Evolutionary conservation across 2,113 vertebrate genomes (phyloP).

Genomic region (Cinclus cinclus): DNA sequence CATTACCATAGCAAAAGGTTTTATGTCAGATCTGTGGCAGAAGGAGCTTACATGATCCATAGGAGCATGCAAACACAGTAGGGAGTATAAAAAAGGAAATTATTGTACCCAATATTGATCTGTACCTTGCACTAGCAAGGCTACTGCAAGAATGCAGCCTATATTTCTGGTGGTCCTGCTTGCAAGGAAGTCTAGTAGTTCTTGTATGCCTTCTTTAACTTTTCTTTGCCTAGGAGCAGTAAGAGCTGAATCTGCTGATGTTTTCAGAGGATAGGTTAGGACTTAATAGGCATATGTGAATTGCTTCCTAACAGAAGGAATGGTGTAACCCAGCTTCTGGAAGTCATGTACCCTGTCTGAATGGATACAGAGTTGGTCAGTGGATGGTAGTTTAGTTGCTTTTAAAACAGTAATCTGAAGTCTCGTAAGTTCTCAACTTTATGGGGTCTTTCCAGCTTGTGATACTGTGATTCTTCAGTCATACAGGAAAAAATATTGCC

Average conservation of each 20-base stretch:
- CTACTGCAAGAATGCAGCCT: background rate
- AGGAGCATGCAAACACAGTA: rapidly evolving
- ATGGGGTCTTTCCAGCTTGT: background rate
- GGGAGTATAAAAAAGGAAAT: background rate
- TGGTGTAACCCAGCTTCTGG: background rate
- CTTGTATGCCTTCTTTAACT: background rate
- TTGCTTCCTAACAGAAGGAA: background rate
- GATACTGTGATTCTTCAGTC: background rate
- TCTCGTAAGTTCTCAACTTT: background rate
- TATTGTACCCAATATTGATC: background rate
- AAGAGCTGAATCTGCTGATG: background rate
- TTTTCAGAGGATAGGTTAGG: background rate
- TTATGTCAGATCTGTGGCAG: background rate
- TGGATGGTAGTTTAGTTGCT: background rate
- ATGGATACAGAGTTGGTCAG: background rate
- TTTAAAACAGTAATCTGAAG: background rate
- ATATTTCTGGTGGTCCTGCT: background rate
- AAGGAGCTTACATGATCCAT: background rate
- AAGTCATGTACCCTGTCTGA: background rate
- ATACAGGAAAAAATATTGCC: background rate
- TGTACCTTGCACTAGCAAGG: background rate
- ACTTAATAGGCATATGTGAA: background rate
- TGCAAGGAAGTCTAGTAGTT: background rate
- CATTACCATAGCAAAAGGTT: background rate
- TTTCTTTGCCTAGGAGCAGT: background rate